Conservation (phyloP, 2,888 invertebrate genomes). For the Chouioia cunea region DNA sequence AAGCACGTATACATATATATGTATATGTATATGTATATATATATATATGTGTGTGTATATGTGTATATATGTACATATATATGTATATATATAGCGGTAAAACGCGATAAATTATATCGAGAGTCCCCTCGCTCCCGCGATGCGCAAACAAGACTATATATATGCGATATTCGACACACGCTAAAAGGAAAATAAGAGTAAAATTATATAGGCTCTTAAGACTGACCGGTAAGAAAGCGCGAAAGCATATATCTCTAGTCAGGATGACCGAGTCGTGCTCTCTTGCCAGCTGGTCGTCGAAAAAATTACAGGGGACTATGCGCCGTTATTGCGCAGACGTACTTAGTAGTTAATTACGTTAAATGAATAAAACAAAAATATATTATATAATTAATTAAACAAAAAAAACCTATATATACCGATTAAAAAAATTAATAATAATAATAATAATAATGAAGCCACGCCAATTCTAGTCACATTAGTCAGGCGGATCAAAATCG, state of each 20-base stretch:
- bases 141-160: conserved; percentile 20
- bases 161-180: conserved; percentile 8
- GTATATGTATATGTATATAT: too few relatives aligned
- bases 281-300: conserved; percentile 16
- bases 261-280: conserved; percentile 9
- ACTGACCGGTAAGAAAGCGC: conserved; percentile 8
- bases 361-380: conserved; percentile 26
- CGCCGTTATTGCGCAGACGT: conserved; percentile 28
- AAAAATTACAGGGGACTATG: conserved; percentile 32
- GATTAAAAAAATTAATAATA: conserved; percentile 22
- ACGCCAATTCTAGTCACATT: conserved; percentile 45
- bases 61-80: too few relatives aligned
- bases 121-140: background rate
- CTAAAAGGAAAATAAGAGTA: conserved; percentile 6
- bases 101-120: too few relatives aligned
- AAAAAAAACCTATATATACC: conserved; percentile 20
- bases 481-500: conserved; percentile 28
- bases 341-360: conserved; percentile 29
- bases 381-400: conserved; percentile 21
- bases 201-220: conserved; percentile 1
- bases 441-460: conserved; percentile 28
- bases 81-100: too few relatives aligned
- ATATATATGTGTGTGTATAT: too few relatives aligned
- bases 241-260: background rate
- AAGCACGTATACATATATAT: too few relatives aligned